Evolutionary conservation across 2,113 vertebrate species (phyloP).

Genomic region (Cynocephalus volans): DNA sequence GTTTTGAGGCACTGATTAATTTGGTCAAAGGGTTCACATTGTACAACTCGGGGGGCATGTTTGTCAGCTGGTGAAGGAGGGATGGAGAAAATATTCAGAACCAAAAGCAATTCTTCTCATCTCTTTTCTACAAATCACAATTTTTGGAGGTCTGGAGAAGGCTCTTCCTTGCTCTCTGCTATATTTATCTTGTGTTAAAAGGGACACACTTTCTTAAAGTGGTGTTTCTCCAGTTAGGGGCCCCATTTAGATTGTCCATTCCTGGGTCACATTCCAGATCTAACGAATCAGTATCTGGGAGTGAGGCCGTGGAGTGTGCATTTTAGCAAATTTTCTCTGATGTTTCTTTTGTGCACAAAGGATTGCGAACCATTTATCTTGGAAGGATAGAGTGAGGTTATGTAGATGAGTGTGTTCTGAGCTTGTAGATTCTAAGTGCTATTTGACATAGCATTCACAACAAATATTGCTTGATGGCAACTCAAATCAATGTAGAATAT

Average conservation of each 20-base stretch:
- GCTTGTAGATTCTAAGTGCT: background rate
- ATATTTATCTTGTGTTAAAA: background rate
- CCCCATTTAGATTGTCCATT: background rate
- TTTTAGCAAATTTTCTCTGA: background rate
- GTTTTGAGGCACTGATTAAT: constrained; percentile 67
- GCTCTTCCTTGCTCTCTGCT: background rate
- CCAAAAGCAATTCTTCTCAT: background rate
- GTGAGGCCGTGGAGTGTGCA: background rate
- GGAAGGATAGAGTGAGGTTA: background rate
- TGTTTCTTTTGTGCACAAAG: background rate
- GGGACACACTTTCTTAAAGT: background rate
- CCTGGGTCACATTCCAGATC: background rate
- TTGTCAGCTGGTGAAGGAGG: background rate
- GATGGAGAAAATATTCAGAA: background rate
- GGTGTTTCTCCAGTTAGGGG: background rate
- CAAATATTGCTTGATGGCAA: background rate
- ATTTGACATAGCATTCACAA: background rate
- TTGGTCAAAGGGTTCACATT: constrained; percentile 60
- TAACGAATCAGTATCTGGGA: background rate
- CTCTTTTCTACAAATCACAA: background rate
- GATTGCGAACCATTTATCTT: background rate
- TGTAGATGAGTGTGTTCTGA: background rate
- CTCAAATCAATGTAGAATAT: background rate
- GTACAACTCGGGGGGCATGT: background rate
- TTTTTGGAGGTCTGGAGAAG: background rate